phyloP scores from a whole-genome alignment of 92 coral and sea anemone species.

The Hydrozoanthus gracilis region DNA sequence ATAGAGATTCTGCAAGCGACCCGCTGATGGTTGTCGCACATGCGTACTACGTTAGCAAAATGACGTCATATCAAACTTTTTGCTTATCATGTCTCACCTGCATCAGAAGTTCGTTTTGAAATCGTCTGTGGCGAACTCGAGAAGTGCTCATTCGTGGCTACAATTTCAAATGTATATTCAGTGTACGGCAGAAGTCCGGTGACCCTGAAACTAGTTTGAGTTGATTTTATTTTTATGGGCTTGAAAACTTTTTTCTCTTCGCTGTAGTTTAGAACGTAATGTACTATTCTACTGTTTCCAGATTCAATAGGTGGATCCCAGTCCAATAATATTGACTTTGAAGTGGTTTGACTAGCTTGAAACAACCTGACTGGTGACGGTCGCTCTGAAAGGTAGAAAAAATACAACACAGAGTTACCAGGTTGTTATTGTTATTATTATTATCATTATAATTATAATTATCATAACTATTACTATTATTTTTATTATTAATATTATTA shows the following conservation, averaged over 20 bases:
- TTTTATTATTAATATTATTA: too few relatives aligned
- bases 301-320: constrained; percentile 12
- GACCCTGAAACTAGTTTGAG: constrained; percentile 2
- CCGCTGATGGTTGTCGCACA: too few relatives aligned
- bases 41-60: background rate
- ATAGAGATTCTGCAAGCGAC: too few relatives aligned
- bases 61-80: background rate
- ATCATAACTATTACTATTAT: too few relatives aligned
- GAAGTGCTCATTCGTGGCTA: constrained; percentile 27
- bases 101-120: constrained; percentile 18
- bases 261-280: constrained; percentile 31
- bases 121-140: constrained; percentile 19
- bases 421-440: too few relatives aligned
- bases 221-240: background rate
- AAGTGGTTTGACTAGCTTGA: constrained; percentile 4
- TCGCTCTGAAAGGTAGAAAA: background rate
- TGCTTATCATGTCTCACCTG: background rate
- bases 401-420: too few relatives aligned
- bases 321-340: constrained; percentile 6
- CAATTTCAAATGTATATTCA: constrained; percentile 29
- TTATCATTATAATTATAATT: background rate
- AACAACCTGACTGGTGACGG: constrained; percentile 12
- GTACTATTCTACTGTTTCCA: constrained; percentile 16
- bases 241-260: constrained; percentile 25
- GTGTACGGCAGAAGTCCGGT: constrained; percentile 24